Conservation (phyloP, 2,888 invertebrate genomes). For the Micropterix aruncella region DNA sequence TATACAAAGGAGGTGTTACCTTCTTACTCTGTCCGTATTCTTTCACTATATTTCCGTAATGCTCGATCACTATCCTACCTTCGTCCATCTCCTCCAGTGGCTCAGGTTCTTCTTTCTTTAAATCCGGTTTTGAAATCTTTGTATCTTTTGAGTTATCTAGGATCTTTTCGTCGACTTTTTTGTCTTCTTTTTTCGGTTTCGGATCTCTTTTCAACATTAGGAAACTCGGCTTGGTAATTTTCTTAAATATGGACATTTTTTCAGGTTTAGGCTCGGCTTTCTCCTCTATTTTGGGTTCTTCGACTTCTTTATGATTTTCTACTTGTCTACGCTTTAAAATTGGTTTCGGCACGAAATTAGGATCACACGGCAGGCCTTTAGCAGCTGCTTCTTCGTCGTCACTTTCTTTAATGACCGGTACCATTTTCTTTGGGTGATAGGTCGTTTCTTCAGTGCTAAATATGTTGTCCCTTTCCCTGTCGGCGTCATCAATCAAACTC, state of each 20-base stretch:
- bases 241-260: conserved; percentile 27
- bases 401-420: conserved; percentile 16
- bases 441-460: conserved; percentile 45
- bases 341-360: conserved; percentile 64
- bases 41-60: conserved; percentile 67
- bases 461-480: conserved; percentile 10
- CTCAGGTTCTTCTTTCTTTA: not conserved
- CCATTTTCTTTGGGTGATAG: conserved; percentile 50
- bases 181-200: conserved; percentile 24
- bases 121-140: not conserved
- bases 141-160: conserved; percentile 15
- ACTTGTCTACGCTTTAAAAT: conserved; percentile 51
- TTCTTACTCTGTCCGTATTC: conserved; percentile 46
- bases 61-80: conserved; percentile 57
- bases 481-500: conserved; percentile 25
- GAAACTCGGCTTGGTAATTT: conserved; percentile 29
- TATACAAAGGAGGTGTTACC: conserved; percentile 36
- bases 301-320: conserved; percentile 10
- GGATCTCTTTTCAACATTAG: conserved; percentile 25
- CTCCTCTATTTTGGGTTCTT: conserved; percentile 11
- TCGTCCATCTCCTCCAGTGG: conserved; percentile 38
- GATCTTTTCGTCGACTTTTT: conserved; percentile 9
- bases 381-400: conserved; percentile 22
- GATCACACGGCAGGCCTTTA: conserved; percentile 50
- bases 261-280: conserved; percentile 22